A percentile compares a stretch with the other conserved stretches of the same genome.
Evolutionary conservation across 2,888 invertebrate species (phyloP).

Genomic region (Lissocephala sabroskyi): DNA sequence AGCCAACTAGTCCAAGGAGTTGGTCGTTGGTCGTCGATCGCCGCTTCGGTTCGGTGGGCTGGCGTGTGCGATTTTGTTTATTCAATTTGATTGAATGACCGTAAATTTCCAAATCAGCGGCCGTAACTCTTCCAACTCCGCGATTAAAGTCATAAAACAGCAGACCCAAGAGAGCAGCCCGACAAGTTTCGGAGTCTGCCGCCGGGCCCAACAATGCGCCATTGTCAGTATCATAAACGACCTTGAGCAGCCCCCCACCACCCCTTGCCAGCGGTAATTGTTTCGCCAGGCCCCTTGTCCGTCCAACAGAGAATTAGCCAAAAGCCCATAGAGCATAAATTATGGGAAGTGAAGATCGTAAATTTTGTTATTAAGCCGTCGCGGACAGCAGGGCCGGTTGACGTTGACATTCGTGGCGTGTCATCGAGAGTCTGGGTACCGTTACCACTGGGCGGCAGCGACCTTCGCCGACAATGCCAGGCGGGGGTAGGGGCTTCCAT

Average conservation of each 20-base stretch:
- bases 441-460: too few relatives aligned
- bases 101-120: too few relatives aligned
- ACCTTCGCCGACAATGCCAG: too few relatives aligned
- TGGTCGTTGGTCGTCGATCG: too few relatives aligned
- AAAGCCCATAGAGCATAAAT: slow-evolving; percentile 32
- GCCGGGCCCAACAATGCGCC: slow-evolving; percentile 38
- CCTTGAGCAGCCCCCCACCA: slow-evolving; percentile 30
- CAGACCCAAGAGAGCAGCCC: too few relatives aligned
- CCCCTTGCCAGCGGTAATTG: slow-evolving; percentile 14
- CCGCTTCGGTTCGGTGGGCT: too few relatives aligned
- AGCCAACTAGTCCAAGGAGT: too few relatives aligned
- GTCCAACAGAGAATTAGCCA: slow-evolving; percentile 32
- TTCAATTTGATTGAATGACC: slow-evolving; percentile 10
- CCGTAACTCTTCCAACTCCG: too few relatives aligned
- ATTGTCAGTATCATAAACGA: slow-evolving; percentile 32
- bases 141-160: too few relatives aligned
- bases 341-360: slow-evolving; percentile 23
- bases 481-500: too few relatives aligned
- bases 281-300: too few relatives aligned
- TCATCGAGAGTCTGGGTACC: slow-evolving; percentile 9
- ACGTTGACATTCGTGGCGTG: neutral
- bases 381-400: neutral
- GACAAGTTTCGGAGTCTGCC: too few relatives aligned
- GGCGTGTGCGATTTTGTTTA: slow-evolving; percentile 7
- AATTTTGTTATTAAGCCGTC: slow-evolving; percentile 21